A percentile compares a stretch with the other conserved stretches of the same genome.
phyloP scores from a whole-genome alignment of 2,888 invertebrate genomes.

The Erebia ligea region DNA sequence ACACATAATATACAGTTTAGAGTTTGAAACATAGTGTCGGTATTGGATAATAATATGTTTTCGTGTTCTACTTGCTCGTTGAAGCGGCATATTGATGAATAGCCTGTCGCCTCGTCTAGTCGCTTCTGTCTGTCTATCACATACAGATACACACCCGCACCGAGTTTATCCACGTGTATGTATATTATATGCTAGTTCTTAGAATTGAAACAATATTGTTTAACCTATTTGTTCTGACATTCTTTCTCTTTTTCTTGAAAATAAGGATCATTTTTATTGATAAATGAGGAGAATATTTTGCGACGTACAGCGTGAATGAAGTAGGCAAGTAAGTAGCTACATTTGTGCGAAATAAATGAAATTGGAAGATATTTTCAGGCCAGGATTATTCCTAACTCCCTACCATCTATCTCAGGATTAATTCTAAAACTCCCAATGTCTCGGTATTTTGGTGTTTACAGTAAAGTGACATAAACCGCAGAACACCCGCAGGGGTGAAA shows the following conservation, averaged over 20 bases:
- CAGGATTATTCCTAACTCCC: not conserved
- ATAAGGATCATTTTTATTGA: not conserved
- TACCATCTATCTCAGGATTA: slow-evolving; percentile 8
- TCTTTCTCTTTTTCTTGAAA: slow-evolving; percentile 1
- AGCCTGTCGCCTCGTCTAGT: slow-evolving; percentile 58
- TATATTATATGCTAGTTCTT: slow-evolving; percentile 28
- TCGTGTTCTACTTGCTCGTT: slow-evolving; percentile 48
- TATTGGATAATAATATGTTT: slow-evolving; percentile 42
- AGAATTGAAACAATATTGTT: slow-evolving; percentile 45
- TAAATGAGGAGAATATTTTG: not conserved
- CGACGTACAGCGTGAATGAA: not conserved
- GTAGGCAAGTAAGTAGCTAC: not conserved
- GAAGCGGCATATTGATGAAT: slow-evolving; percentile 68
- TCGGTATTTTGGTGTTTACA: not conserved
- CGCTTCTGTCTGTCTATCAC: slow-evolving; percentile 68
- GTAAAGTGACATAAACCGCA: not conserved
- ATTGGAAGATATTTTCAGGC: not conserved
- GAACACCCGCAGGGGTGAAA: not conserved
- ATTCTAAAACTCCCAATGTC: not conserved
- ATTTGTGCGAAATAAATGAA: too few relatives aligned
- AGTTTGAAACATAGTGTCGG: too few relatives aligned
- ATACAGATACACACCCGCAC: not conserved
- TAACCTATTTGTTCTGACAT: not conserved
- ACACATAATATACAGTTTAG: too few relatives aligned
- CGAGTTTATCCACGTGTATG: not conserved